A percentile compares a stretch with the other conserved stretches of the same genome.
These are phyloP conservation scores for Pseudococcus viburni DNA, from an alignment of 2,888 invertebrate species.

Conservation along the genomic window DNA sequence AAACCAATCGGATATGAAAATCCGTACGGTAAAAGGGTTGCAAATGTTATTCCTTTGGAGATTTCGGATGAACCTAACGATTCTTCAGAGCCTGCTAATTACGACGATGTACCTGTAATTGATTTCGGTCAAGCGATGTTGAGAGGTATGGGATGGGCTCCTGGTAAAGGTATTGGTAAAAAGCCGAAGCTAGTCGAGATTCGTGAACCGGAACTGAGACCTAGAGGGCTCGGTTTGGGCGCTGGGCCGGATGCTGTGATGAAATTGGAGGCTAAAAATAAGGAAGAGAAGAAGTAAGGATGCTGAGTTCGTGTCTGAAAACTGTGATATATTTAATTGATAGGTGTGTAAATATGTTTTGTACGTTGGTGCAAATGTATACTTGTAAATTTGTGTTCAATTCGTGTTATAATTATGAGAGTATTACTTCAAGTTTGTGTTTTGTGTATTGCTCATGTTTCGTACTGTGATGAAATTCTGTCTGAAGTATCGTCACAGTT, in stretches of 20 bases:
- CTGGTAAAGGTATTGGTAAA: conserved; percentile 77
- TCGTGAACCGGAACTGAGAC: conserved; percentile 81
- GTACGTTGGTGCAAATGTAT: background rate
- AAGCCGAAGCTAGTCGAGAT: conserved; percentile 74
- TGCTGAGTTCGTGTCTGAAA: background rate
- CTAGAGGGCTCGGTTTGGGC: conserved; percentile 94
- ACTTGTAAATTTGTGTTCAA: background rate
- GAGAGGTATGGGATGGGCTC: conserved; percentile 94
- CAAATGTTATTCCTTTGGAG: conserved; percentile 74
- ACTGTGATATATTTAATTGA: conserved; percentile 1
- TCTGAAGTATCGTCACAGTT: background rate
- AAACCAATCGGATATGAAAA: background rate
- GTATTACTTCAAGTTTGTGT: background rate
- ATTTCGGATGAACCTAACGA: conserved; percentile 77
- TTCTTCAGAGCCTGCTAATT: conserved; percentile 75
- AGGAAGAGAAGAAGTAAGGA: background rate
- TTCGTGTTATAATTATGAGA: no score
- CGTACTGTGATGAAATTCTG: background rate
- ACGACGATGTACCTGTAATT: conserved; percentile 80
- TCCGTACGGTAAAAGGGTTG: background rate
- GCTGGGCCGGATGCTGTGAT: conserved; percentile 75
- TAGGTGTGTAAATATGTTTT: background rate
- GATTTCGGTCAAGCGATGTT: conserved; percentile 94
- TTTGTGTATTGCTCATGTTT: background rate
- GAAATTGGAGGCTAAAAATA: conserved; percentile 1